Conservation (phyloP, 2,113 vertebrate species). For the Rattus norvegicus region DNA sequence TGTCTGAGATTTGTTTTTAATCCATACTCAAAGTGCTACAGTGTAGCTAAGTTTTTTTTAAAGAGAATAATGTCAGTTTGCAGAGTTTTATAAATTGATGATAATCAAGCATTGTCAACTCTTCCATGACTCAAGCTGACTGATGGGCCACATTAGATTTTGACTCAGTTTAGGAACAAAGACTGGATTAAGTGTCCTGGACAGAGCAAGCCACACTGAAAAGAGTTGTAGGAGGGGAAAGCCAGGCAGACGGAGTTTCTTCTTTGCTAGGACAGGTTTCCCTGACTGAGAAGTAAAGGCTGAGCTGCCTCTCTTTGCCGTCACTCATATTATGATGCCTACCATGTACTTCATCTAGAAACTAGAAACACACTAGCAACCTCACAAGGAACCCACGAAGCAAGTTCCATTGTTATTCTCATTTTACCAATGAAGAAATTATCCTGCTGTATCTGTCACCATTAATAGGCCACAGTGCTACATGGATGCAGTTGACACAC, state of each 20-base stretch:
- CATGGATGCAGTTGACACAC: not conserved
- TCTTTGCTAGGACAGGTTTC: not conserved
- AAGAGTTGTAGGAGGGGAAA: not conserved
- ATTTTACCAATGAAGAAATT: not conserved
- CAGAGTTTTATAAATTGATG: not conserved
- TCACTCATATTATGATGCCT: too few relatives aligned
- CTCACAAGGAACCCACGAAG: not conserved
- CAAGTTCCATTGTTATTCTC: not conserved
- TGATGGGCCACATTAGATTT: not conserved
- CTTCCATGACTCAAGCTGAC: not conserved
- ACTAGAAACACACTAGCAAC: not conserved
- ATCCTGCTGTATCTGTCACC: not conserved
- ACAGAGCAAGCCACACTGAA: not conserved
- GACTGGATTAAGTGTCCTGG: not conserved
- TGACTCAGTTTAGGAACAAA: not conserved
- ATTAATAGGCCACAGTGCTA: not conserved
- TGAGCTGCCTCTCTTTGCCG: fast-evolving
- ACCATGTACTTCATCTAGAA: fast-evolving
- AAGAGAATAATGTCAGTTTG: not conserved
- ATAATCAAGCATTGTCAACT: not conserved
- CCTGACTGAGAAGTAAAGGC: fast-evolving
- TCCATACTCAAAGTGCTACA: not conserved
- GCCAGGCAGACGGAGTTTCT: fast-evolving
- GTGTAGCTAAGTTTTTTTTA: conserved; percentile 6
- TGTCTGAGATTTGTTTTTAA: conserved; percentile 44